phyloP scores from a whole-genome alignment of 2,113 vertebrate genomes.

The Turnix velox region DNA sequence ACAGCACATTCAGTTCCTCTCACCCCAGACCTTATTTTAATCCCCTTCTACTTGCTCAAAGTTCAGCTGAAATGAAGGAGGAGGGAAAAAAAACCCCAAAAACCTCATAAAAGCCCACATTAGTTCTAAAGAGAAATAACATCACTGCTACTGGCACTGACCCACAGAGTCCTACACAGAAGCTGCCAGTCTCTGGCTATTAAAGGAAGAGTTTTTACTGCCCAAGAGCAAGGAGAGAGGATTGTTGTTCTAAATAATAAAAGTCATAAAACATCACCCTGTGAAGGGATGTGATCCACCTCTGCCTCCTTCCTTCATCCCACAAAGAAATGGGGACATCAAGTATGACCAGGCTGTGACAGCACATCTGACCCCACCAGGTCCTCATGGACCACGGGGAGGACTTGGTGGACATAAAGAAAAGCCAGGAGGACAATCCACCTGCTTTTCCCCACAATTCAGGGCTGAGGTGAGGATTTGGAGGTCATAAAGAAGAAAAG shows the following conservation, averaged over 20 bases:
- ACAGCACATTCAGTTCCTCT: neutral
- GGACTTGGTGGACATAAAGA: neutral
- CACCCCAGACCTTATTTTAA: constrained; percentile 26
- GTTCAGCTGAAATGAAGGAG: constrained; percentile 35
- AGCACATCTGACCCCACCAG: neutral
- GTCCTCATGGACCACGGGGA: fast-evolving
- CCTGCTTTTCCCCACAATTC: neutral
- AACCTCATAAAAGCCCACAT: constrained; percentile 52
- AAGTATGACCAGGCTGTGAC: neutral
- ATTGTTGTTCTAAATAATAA: constrained; percentile 47
- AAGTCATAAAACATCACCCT: constrained; percentile 2
- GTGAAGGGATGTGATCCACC: neutral
- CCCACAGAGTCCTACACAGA: neutral
- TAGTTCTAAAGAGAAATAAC: constrained; percentile 53
- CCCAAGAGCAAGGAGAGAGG: constrained; percentile 1
- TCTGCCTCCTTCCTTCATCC: neutral
- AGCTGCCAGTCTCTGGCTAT: constrained; percentile 34
- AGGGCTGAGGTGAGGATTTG: too few relatives aligned
- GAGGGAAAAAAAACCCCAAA: neutral
- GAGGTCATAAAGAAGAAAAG: too few relatives aligned
- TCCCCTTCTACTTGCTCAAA: constrained; percentile 33
- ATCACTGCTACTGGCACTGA: constrained; percentile 9
- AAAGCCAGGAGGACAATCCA: neutral
- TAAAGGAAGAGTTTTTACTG: constrained; percentile 55
- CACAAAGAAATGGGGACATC: neutral